These are phyloP conservation scores for Tyto alba DNA, from an alignment of 2,113 vertebrate species.

Conservation along the genomic window DNA sequence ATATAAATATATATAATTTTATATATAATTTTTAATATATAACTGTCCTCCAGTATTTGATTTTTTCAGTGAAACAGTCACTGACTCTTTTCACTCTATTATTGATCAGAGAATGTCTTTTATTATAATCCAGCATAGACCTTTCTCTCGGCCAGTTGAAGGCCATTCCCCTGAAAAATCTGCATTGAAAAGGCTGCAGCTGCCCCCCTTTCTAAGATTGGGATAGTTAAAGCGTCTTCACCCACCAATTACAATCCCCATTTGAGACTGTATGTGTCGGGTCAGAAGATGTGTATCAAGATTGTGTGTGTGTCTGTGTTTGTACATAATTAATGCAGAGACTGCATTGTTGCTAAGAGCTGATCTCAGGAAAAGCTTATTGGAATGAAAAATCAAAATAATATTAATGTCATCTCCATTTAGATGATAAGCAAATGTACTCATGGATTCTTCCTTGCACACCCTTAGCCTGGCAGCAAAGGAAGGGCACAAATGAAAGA, in stretches of 20 bases:
- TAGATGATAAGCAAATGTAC: background rate
- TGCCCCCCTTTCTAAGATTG: background rate
- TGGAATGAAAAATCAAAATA: background rate
- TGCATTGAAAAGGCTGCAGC: background rate
- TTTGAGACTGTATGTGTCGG: background rate
- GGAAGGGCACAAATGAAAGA: background rate
- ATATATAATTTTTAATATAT: too few relatives aligned
- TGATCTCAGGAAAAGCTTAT: background rate
- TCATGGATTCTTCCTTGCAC: background rate
- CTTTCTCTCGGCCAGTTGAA: background rate
- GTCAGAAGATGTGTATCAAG: background rate
- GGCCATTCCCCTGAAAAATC: background rate
- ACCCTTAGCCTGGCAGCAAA: background rate
- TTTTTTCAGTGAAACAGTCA: background rate
- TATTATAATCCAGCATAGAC: background rate
- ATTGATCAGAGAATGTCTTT: background rate
- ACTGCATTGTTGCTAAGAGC: background rate
- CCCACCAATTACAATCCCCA: background rate
- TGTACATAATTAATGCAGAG: background rate
- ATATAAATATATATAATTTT: too few relatives aligned
- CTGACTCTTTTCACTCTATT: background rate
- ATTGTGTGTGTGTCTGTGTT: background rate
- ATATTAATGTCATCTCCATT: background rate
- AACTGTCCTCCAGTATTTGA: too few relatives aligned
- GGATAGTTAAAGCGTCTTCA: background rate